Base-by-base conservation (phyloP, 2,888 invertebrate genomes). In the Archaeoteleia sp. region DNA sequence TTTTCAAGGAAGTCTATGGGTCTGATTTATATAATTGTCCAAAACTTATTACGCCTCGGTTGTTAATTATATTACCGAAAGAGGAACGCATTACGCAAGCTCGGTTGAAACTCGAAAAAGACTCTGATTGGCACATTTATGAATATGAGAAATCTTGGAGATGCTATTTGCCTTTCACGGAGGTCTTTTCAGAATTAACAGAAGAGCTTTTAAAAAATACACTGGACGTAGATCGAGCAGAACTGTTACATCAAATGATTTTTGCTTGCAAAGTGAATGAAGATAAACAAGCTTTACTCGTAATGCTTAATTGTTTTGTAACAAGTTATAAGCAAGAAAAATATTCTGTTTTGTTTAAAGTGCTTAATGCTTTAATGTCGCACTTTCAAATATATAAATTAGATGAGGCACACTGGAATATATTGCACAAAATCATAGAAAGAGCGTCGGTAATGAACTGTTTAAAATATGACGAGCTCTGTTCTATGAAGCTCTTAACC, bases 311-410 rank as follows among this genome's bases (percentile, higher is more conserved):
- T 9, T 83, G 80, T 39, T 54, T 80, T 4, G 63, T 60, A 0
- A 58, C 67, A 1, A 74, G 78, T 6, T 81, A 83, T 54, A 79
- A 67, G 23, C 85, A 85, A 40, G 85, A 85, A 20, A 62, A 57
- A 1, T 0, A 15, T 0, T 29, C 12, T n/a, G 27, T 82, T 0
- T 68, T 66, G 14, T 75, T 35, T 29, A 13, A 2, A 2, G 37
- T 68, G 14, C 15, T 81, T 0, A 8, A 40, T 0, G 2, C 5
- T 0, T 55, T 84, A 6, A 1, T 49, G 1, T 1, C 54, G 0
- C 10, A 63, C 1, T 80, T 80, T 17, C 61, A 79, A 8, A 12
- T 81, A 0, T 48, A 70, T 0, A 43, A 49, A 0, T 61, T 84
- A 1, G 71, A 69, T 3, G 20, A 66, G 0, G 65, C 74, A 0